These are phyloP conservation scores for Xenotilapia flavipinnis DNA, from an alignment of 2,113 vertebrate genomes.

Conservation along the genomic window DNA sequence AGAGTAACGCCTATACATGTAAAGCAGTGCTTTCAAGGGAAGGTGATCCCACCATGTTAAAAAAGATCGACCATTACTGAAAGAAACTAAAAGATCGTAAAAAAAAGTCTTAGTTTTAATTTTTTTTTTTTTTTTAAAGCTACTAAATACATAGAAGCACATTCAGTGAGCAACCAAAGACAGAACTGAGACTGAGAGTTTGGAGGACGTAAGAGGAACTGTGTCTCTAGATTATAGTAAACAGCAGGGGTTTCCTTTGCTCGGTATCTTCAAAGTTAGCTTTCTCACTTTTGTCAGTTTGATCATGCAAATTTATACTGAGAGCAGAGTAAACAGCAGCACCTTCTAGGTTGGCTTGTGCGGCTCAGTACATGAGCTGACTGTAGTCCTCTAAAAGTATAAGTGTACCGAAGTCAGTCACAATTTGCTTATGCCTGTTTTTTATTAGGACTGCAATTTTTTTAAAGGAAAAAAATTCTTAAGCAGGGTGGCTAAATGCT, in stretches of 20 bases:
- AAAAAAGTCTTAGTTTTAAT: not conserved
- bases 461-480: not conserved
- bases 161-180: not conserved
- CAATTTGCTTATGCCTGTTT: not conserved
- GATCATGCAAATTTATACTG: slow-evolving; percentile 16
- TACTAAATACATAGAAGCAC: not conserved
- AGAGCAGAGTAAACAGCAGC: not conserved
- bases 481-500: not conserved
- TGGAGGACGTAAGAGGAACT: not conserved
- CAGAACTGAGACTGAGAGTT: not conserved
- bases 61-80: not conserved
- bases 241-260: not conserved
- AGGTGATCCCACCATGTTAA: not conserved
- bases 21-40: not conserved
- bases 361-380: not conserved
- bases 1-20: not conserved
- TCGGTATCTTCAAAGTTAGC: slow-evolving; percentile 9
- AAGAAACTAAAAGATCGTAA: not conserved
- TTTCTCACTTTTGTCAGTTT: slow-evolving; percentile 14
- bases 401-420: not conserved
- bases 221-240: not conserved
- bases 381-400: not conserved
- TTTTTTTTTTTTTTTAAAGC: not conserved
- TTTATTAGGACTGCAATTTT: not conserved
- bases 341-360: not conserved